Conservation (phyloP, 1,140 invertebrate genomes). For the Polypedilum pembai region DNA sequence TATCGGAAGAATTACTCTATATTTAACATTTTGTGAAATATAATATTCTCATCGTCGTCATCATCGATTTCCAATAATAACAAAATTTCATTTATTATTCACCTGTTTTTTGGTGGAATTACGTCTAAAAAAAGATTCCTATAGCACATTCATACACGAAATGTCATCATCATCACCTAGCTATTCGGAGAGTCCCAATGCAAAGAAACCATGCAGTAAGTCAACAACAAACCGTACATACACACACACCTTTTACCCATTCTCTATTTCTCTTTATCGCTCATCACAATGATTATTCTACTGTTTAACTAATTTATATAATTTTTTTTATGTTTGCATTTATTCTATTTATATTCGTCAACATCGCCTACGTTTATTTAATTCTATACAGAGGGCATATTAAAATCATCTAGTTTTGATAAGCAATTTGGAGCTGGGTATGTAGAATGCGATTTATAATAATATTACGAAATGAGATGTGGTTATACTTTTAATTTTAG, state of each 20-base stretch:
- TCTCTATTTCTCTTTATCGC: no score
- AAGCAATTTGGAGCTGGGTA: conserved; percentile 2
- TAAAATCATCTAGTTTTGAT: conserved; percentile 19
- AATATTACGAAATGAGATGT: neutral
- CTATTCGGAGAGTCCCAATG: conserved; percentile 5
- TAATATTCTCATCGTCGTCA: neutral
- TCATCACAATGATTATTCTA: no score
- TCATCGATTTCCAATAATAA: conserved; percentile 15
- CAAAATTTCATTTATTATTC: neutral
- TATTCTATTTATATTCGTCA: no score
- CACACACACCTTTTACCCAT: neutral
- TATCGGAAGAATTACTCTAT: neutral
- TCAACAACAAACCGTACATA: neutral
- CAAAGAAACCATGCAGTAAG: conserved; percentile 14
- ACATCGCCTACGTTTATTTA: no score
- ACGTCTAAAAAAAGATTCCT: conserved; percentile 11
- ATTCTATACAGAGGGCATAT: neutral
- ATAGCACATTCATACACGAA: neutral
- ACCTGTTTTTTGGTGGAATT: neutral
- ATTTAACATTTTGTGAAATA: neutral
- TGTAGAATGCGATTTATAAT: neutral
- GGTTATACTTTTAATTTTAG: conserved; percentile 27
- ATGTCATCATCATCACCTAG: conserved; percentile 9
- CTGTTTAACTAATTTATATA: no score
- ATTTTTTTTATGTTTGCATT: no score